Percentiles rank a stretch among this genome's conserved stretches.
Conservation (phyloP, 2,113 vertebrate genomes). For the Progne subis region DNA sequence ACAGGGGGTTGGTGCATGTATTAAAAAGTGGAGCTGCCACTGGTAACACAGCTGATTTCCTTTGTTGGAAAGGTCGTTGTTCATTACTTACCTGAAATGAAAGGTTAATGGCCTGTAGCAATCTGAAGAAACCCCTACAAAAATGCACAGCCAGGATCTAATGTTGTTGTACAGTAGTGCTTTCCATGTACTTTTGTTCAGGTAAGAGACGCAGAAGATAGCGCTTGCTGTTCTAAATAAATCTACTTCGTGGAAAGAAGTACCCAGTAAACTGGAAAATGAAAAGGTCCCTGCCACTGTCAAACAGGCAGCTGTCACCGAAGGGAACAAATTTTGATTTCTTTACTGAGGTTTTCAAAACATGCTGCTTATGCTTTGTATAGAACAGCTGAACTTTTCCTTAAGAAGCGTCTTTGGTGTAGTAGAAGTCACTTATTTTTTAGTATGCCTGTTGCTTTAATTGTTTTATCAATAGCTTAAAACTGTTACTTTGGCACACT, state of each 20-base stretch:
- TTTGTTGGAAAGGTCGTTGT: background rate
- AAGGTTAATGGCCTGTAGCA: conserved; percentile 48
- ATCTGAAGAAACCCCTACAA: conserved; percentile 1
- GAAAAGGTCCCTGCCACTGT: background rate
- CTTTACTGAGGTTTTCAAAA: background rate
- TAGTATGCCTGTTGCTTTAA: background rate
- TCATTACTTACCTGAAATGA: conserved; percentile 44
- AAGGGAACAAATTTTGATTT: background rate
- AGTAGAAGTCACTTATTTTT: background rate
- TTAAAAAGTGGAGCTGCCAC: conserved; percentile 32
- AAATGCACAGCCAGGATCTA: conserved; percentile 15
- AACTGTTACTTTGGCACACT: background rate
- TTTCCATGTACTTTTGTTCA: background rate
- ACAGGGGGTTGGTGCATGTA: background rate
- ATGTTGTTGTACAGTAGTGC: background rate
- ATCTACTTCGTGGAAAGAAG: background rate
- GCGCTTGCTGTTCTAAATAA: background rate
- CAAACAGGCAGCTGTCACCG: background rate
- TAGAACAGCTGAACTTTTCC: background rate
- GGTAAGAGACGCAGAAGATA: background rate
- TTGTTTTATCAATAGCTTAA: background rate
- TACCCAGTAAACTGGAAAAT: background rate
- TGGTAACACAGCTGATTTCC: conserved; percentile 4
- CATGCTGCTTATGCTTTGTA: background rate
- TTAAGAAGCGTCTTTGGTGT: background rate